These are phyloP conservation scores for Gorsachius magnificus DNA, from an alignment of 2,797 vertebrate species.

Conservation along the genomic window DNA sequence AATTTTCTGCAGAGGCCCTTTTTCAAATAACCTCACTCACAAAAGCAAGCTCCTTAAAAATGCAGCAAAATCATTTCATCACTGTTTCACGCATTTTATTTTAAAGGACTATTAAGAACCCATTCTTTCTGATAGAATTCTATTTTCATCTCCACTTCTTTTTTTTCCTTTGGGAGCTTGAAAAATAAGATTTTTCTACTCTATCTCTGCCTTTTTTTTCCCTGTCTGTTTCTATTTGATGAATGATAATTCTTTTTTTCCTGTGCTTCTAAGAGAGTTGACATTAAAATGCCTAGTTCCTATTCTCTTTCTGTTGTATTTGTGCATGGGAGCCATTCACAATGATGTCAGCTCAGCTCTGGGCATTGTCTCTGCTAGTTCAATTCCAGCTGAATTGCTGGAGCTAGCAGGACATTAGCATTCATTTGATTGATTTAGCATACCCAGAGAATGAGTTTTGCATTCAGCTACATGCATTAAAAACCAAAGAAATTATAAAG, in stretches of 20 bases:
- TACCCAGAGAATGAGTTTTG: slow-evolving; percentile 52
- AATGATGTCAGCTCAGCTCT: slow-evolving; percentile 25
- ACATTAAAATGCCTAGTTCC: slow-evolving; percentile 8
- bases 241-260: background rate
- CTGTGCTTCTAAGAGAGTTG: background rate
- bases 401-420: slow-evolving; percentile 61
- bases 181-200: slow-evolving; percentile 16
- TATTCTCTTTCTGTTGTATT: slow-evolving; percentile 21
- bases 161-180: background rate
- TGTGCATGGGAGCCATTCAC: background rate
- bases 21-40: background rate
- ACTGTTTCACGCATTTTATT: background rate
- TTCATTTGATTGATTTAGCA: slow-evolving; percentile 68
- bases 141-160: background rate
- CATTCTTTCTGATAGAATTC: slow-evolving; percentile 12
- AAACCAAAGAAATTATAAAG: slow-evolving; percentile 60
- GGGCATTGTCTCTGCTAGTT: slow-evolving; percentile 31
- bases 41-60: slow-evolving; percentile 10
- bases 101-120: slow-evolving; percentile 26
- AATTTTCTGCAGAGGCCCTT: background rate
- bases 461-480: slow-evolving; percentile 50
- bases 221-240: background rate
- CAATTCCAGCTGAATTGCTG: slow-evolving; percentile 53
- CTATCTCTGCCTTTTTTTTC: background rate
- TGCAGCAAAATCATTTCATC: background rate